A percentile compares a stretch with the other conserved stretches of the same genome.
These are phyloP conservation scores for Drosophila conformis DNA, from an alignment of 2,888 invertebrate species.

Conservation along the genomic window DNA sequence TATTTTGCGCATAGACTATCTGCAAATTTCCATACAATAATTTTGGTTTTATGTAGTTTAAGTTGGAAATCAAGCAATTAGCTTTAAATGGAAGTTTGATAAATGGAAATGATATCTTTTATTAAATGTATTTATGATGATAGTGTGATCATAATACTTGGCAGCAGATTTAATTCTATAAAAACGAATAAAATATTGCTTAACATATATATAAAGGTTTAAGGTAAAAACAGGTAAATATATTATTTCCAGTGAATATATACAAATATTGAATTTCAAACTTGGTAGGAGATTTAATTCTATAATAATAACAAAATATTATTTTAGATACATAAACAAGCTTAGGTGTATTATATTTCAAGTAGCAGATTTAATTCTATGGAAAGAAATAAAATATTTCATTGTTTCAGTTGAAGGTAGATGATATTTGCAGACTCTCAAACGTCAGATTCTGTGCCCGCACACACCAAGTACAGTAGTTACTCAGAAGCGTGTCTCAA, in stretches of 20 bases:
- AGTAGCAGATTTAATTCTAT: background rate
- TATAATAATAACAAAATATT: background rate
- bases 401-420: background rate
- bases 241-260: background rate
- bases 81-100: background rate
- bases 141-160: too few relatives aligned
- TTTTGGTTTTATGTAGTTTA: background rate
- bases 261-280: background rate
- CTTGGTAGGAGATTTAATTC: background rate
- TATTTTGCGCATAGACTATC: background rate
- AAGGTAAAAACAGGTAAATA: too few relatives aligned
- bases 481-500: slow-evolving; percentile 37
- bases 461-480: slow-evolving; percentile 14
- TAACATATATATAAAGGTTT: background rate
- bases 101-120: background rate
- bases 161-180: background rate
- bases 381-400: background rate
- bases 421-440: background rate
- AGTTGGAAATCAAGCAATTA: background rate
- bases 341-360: background rate
- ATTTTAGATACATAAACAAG: background rate
- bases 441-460: slow-evolving; percentile 4
- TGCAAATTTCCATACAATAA: background rate
- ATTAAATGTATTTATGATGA: background rate
- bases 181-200: background rate